Base-by-base conservation (phyloP, 53 echinoderm and acorn worm genomes). In the Apostichopus leukothele region DNA sequence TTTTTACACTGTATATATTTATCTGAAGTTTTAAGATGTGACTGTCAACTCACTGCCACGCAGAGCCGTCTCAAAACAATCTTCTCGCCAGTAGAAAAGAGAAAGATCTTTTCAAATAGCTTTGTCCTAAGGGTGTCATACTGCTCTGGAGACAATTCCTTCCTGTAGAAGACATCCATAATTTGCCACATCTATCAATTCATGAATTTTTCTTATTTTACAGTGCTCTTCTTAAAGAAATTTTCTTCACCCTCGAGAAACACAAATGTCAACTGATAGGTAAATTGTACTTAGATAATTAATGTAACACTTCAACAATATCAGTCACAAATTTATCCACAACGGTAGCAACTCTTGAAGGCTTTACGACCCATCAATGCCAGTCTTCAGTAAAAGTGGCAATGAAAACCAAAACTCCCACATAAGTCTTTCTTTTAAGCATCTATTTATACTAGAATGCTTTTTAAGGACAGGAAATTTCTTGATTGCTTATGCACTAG, bases 51-150 rank as follows among this genome's bases (percentile, higher is more conserved):
- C 86, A 99, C 99, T 20, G 99, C 96, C 21, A 99, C 94, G 87
- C 99, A 99, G 21, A 99, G 88, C 67, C 99, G 94, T 61, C 96
- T 95, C 52, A 99, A 76, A n/a, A 99, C 99, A 54, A 99, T 99
- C 22, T 93, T 90, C 55, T 94, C 92, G 9, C 92, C 94, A 51
- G 91, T 68, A 53, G 93, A 91, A 10, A 94, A 99, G 75, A 90
- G 89, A 89, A 99, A 99, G 73, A 99, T 99, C 89, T 96, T 93
- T 60, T 96, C 91, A 61, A 99, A 99, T 10, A 99, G 75, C 88
- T 99, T 94, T 8, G 94, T 96, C 39, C 99, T 89, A 2, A 99
- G 76, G 63, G 90, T 89, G 63, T 94, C 99, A 88, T 96, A 99
- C 94, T 99, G 96, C 79, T 95, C 98, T 6, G 95, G 94, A 66